phyloP scores from a whole-genome alignment of 2,888 invertebrate species.

The Brachyptera putata region DNA sequence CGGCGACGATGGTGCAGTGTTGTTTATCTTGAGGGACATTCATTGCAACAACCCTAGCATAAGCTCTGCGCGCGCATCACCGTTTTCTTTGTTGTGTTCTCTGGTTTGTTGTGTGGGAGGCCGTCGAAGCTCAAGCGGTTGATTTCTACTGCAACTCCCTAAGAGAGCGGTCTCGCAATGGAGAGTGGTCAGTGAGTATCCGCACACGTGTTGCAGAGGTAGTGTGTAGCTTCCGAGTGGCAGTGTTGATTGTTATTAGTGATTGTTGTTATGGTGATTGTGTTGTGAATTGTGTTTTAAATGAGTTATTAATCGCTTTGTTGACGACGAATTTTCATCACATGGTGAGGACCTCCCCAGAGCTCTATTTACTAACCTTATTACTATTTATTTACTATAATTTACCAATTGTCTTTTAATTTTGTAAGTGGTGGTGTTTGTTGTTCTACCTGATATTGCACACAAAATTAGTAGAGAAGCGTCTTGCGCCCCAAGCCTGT shows the following conservation, averaged over 20 bases:
- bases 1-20: too few species aligned
- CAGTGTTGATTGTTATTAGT: too few species aligned
- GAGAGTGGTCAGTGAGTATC: neutral
- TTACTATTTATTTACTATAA: too few species aligned
- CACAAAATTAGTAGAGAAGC: too few species aligned
- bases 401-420: too few species aligned
- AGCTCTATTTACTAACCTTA: too few species aligned
- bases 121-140: neutral
- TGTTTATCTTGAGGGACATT: neutral
- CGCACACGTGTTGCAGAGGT: neutral
- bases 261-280: neutral
- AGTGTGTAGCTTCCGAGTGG: neutral
- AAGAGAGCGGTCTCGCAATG: neutral
- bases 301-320: neutral
- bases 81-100: slow-evolving; percentile 6
- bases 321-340: too few species aligned
- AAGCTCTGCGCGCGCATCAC: slow-evolving; percentile 2
- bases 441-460: too few species aligned
- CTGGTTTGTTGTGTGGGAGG: neutral
- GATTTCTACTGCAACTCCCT: neutral
- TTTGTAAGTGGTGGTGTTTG: too few species aligned
- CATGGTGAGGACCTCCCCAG: neutral
- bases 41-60: neutral
- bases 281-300: neutral
- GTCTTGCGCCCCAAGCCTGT: too few species aligned